These are phyloP conservation scores for Acleris laterana DNA, from an alignment of 2,888 invertebrate genomes.

Conservation along the genomic window DNA sequence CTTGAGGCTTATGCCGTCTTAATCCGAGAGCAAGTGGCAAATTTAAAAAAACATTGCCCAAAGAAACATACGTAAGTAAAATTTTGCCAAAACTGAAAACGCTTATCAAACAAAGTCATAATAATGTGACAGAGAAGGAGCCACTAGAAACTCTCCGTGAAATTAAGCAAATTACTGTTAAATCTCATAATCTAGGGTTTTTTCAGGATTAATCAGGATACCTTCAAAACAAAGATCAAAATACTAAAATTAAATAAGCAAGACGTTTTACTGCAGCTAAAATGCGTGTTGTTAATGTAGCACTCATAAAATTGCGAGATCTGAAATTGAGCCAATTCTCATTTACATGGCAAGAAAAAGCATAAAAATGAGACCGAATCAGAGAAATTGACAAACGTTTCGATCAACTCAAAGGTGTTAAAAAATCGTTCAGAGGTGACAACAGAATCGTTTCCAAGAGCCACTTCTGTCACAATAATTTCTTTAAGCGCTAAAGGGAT, in stretches of 20 bases:
- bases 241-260: constrained; percentile 41
- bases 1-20: no score
- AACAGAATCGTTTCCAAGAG: constrained; percentile 44
- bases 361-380: constrained; percentile 26
- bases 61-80: no score
- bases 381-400: constrained; percentile 43
- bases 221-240: constrained; percentile 37
- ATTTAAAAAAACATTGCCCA: no score
- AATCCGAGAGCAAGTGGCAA: no score
- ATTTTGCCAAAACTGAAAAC: no score
- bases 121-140: background rate
- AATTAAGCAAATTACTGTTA: background rate
- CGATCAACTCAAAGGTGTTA: constrained; percentile 44
- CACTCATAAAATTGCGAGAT: constrained; percentile 53
- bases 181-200: constrained; percentile 1
- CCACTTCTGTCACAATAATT: constrained; percentile 62
- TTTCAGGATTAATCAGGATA: no score
- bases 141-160: background rate
- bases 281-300: constrained; percentile 53
- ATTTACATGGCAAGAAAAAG: constrained; percentile 45
- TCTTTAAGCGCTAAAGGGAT: constrained; percentile 43
- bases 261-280: constrained; percentile 47
- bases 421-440: constrained; percentile 54
- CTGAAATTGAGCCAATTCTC: constrained; percentile 63
- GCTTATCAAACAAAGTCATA: no score